Conservation (phyloP, 2,888 invertebrate genomes). For the Antheraea yamamai region DNA sequence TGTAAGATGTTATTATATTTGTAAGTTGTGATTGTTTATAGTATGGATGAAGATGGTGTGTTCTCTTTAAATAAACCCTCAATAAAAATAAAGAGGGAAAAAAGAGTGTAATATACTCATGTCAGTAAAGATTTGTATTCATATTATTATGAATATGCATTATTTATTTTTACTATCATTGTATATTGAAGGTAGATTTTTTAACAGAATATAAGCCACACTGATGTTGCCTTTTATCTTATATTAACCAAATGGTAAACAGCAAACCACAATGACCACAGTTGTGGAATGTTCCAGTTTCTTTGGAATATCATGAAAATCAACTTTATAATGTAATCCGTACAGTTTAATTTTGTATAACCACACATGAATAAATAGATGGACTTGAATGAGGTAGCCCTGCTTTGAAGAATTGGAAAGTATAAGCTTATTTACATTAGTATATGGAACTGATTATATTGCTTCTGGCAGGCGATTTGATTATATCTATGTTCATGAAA, state of each 20-base stretch:
- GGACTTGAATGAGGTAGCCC: background rate
- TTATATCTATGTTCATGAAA: background rate
- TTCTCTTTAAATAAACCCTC: too few species aligned
- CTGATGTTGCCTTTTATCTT: background rate
- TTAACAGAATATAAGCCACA: background rate
- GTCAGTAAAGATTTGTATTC: too few species aligned
- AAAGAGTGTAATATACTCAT: too few species aligned
- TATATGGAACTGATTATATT: background rate
- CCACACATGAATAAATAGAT: background rate
- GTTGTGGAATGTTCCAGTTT: slow-evolving; percentile 7
- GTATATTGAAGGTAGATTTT: background rate
- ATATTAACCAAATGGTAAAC: background rate
- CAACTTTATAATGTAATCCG: background rate
- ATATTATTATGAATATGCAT: background rate
- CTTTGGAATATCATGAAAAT: background rate
- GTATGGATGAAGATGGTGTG: too few species aligned
- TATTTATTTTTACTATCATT: background rate
- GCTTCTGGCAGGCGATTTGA: background rate
- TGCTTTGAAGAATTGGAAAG: background rate
- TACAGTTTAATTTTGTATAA: slow-evolving; percentile 8
- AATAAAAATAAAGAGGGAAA: too few species aligned
- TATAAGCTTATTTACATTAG: background rate
- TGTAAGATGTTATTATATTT: too few species aligned
- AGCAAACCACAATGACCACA: slow-evolving; percentile 11
- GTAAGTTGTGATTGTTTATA: too few species aligned